phyloP scores from a whole-genome alignment of 2,888 invertebrate species.

The Drosophila acutilabella region DNA sequence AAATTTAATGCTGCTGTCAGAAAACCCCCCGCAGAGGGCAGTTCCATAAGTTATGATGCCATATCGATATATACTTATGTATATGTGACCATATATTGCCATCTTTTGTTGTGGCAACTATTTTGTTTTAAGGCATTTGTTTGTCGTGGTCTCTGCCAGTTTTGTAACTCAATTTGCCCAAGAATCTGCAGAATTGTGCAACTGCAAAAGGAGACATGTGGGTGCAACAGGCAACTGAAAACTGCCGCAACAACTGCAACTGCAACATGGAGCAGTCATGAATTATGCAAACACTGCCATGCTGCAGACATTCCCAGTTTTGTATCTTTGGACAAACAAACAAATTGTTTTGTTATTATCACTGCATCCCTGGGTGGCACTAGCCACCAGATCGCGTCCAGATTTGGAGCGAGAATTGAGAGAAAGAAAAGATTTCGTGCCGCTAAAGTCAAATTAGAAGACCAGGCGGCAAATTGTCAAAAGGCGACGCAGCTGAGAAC shows the following conservation, averaged over 20 bases:
- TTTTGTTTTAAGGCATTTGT: constrained; percentile 36
- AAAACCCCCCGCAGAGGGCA: constrained; percentile 43
- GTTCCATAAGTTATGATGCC: constrained; percentile 56
- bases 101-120: constrained; percentile 38
- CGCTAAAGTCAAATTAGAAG: constrained; percentile 44
- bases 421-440: background rate
- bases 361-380: constrained; percentile 76
- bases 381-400: constrained; percentile 57
- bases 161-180: constrained; percentile 76
- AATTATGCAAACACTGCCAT: constrained; percentile 72
- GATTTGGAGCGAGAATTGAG: constrained; percentile 42
- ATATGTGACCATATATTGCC: constrained; percentile 41
- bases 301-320: constrained; percentile 37
- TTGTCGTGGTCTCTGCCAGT: constrained; percentile 35
- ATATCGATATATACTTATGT: constrained; percentile 37
- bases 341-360: constrained; percentile 79
- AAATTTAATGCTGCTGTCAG: constrained; percentile 57
- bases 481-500: constrained; percentile 65
- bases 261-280: constrained; percentile 48
- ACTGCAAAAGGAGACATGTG: constrained; percentile 54
- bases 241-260: constrained; percentile 8
- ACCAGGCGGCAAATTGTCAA: constrained; percentile 74
- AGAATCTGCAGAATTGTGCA: constrained; percentile 37
- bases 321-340: constrained; percentile 60
- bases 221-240: constrained; percentile 60